Evolutionary conservation across 2,113 vertebrate species (phyloP), one percentile per base, ranked within the genome.

Genomic region (Cepphus grylle): DNA sequence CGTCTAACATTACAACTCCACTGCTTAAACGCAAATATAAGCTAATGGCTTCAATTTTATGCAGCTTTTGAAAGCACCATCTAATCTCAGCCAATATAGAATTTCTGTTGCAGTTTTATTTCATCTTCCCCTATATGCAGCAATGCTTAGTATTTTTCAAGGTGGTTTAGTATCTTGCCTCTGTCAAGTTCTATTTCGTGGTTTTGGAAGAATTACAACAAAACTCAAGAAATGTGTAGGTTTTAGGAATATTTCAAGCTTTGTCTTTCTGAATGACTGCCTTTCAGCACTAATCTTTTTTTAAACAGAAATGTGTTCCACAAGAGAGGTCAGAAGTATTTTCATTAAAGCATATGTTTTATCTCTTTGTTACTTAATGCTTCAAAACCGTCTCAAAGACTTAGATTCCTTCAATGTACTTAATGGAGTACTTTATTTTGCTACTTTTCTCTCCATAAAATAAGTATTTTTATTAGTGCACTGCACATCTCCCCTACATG

Each of bases 1-100:
- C 52, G n/a, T 25, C 70, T 91, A 66, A 5, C 36, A 93, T 93
- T 89, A 94, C 59, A 94, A 15, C 40, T 70, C 42, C n/a, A 77
- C 71, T 82, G n/a, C 56, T 80, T 93, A 94, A 96, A 94, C 82
- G 62, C 70, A 98, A 97, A 96, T 91, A 69, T 8, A 94, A 80
- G 32, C 30, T 70, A 91, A 92, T 63, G 38, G 90, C 53, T 91
- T 93, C 86, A 73, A 79, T 80, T 88, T 81, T 16, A 67, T 69
- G 53, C 59, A 91, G 21, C 70, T 76, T 92, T 83, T 88, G 79
- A 88, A 63, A 45, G 49, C 91, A 90, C 55, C 55, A 65, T 32
- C 81, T 80, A 72, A 83, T 63, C 62, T 96, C 70, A 62, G 72
- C 36, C 61, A 76, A 61, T 38, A 58, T 4, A 71, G 53, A 78